Evolutionary conservation across 2,888 invertebrate species (phyloP), one percentile per base, ranked within the genome.

Genomic region (Dromius quadrimaculatus): DNA sequence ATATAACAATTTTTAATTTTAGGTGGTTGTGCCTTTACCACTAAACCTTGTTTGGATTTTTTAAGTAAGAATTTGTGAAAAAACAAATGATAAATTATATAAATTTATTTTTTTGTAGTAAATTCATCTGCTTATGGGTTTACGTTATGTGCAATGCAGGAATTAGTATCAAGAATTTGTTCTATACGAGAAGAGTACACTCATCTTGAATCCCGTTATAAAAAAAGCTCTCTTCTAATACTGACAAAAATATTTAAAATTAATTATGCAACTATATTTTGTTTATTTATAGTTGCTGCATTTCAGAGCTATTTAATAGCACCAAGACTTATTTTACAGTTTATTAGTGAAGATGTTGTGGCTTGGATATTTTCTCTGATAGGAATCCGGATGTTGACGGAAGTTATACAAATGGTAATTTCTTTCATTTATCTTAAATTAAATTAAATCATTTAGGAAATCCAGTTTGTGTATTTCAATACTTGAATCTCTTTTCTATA

Each of bases 201-300:
- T 2, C 78, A 80, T 69, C 63, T 79, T 17, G 22, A 41, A 47
- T 77, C 80, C 54, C 74, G 80, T 43, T 81, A 81, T 71, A 72
- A 76, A 15, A 70, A 74, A 36, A 74, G 71, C 13, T 50, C 73
- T 6, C 36, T 15, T 9, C 59, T 50, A 20, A 69, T 81, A 36
- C 32, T 79, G 1, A 72, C 71, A 50, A 74, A 77, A 61, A 73
- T 74, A 2, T 77, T 78, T 69, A 20, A 65, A 22, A 74, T 77
- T 62, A 59, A 36, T 34, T 2, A 3, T 8, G 15, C 11, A 23
- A 15, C 50, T 15, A 9, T 47, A 1, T 32, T 9, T 57, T 57
- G 15, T 1, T 15, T 32, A 57, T 1, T 57, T 13, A 9, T 57
- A 34, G 57, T 57, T 9, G 17, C 15, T 57, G 9, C 9, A 32